phyloP scores from a whole-genome alignment of 2,888 invertebrate species.

The Halictus ligatus region DNA sequence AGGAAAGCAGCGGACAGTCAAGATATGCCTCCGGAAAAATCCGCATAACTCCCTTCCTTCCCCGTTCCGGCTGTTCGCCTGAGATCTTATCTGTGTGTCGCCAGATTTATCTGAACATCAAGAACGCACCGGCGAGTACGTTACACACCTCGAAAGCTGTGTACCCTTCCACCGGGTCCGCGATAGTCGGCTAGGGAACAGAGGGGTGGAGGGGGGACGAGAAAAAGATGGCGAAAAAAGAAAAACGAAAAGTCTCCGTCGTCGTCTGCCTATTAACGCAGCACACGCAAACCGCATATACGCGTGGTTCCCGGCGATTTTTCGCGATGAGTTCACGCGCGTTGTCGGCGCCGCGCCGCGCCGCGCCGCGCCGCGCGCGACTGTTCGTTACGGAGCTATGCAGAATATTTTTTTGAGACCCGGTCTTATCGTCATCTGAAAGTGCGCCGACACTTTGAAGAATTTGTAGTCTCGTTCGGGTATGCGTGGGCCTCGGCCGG shows the following conservation, averaged over 20 bases:
- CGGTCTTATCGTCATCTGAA: constrained; percentile 66
- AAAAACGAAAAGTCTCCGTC: constrained; percentile 20
- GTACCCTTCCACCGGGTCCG: not conserved
- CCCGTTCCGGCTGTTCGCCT: constrained; percentile 27
- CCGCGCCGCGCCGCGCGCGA: constrained; percentile 12
- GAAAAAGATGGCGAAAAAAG: not conserved
- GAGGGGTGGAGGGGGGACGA: not conserved
- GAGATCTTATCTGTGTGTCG: constrained; percentile 70
- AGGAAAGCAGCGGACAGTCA: constrained; percentile 50
- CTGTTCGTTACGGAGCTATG: constrained; percentile 71
- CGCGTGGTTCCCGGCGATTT: constrained; percentile 40
- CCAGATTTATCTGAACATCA: constrained; percentile 72
- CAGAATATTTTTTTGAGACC: constrained; percentile 57
- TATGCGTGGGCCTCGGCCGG: constrained; percentile 52
- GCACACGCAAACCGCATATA: constrained; percentile 46
- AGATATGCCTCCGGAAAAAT: constrained; percentile 60
- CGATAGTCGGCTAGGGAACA: not conserved
- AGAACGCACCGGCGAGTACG: constrained; percentile 62
- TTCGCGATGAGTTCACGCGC: constrained; percentile 48
- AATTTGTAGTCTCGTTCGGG: constrained; percentile 53
- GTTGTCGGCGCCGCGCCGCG: constrained; percentile 30
- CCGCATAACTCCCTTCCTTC: constrained; percentile 62
- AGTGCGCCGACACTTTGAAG: constrained; percentile 58
- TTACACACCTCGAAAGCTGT: constrained; percentile 45
- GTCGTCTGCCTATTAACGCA: constrained; percentile 60